Evolutionary conservation across 2,888 invertebrate genomes (phyloP).

Genomic region (Drosophila recens): DNA sequence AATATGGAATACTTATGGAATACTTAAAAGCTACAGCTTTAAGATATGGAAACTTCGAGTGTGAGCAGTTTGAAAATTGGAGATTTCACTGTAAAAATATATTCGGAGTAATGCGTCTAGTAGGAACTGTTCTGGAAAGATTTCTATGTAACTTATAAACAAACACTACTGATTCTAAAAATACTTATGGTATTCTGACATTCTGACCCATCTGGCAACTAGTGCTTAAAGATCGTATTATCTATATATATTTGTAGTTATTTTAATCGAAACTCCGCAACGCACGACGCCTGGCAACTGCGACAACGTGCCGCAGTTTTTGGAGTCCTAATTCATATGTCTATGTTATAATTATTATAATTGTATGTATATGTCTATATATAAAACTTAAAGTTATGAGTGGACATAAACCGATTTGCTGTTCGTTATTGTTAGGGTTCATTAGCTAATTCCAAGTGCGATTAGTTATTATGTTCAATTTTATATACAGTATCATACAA

Average conservation of each 20-base stretch:
- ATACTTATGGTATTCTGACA: neutral
- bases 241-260: neutral
- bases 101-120: too few species aligned
- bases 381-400: slow-evolving; percentile 73
- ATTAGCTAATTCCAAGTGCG: slow-evolving; percentile 57
- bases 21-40: too few species aligned
- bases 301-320: slow-evolving; percentile 40
- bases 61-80: too few species aligned
- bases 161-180: neutral
- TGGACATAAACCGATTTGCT: slow-evolving; percentile 79
- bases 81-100: too few species aligned
- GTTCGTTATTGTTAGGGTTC: slow-evolving; percentile 59
- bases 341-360: slow-evolving; percentile 30
- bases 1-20: too few species aligned
- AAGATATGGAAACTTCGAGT: too few species aligned
- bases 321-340: slow-evolving; percentile 39
- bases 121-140: too few species aligned
- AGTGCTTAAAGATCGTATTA: neutral
- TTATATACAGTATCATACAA: slow-evolving; percentile 74
- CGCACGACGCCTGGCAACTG: slow-evolving; percentile 45
- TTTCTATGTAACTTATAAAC: neutral
- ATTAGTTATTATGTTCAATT: slow-evolving; percentile 49
- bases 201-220: too few species aligned
- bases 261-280: slow-evolving; percentile 1
- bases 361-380: slow-evolving; percentile 28